Conservation (phyloP, 2,797 vertebrate genomes). For the Lophius americanus region DNA sequence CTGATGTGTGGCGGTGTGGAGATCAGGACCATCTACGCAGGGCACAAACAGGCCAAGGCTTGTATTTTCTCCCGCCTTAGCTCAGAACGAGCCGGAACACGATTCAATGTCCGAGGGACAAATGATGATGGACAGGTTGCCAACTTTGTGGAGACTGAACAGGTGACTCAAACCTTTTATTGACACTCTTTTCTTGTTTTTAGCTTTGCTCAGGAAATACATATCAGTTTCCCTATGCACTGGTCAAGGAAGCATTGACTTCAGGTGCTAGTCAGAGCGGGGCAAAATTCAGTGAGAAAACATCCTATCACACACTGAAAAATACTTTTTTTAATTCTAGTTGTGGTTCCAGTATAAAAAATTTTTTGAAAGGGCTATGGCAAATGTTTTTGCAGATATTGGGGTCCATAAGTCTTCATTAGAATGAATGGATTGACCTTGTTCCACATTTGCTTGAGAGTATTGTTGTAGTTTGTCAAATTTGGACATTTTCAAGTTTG, state of each 20-base stretch:
- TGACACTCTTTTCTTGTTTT: background rate
- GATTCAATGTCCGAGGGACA: constrained; percentile 95
- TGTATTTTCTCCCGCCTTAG: constrained; percentile 97
- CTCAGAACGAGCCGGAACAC: constrained; percentile 94
- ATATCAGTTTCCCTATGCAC: background rate
- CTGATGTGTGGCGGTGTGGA: constrained; percentile 98
- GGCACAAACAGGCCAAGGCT: constrained; percentile 97
- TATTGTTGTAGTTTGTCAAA: background rate
- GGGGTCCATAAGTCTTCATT: background rate
- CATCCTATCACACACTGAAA: background rate
- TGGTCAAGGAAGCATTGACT: background rate
- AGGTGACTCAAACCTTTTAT: constrained; percentile 77
- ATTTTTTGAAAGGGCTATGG: background rate
- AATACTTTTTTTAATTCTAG: background rate
- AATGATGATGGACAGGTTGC: constrained; percentile 98
- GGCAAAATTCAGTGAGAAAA: background rate
- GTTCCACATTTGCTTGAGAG: background rate
- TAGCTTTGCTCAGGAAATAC: background rate
- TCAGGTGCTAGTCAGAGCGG: background rate
- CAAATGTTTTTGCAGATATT: background rate
- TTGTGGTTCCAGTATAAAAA: background rate
- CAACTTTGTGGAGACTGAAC: constrained; percentile 98
- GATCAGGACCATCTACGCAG: constrained; percentile 96
- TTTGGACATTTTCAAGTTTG: background rate
- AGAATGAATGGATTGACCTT: background rate